Evolutionary conservation across 2,797 vertebrate species (phyloP), one percentile per base, ranked within the genome.

Genomic region (Anguilla marmorata): DNA sequence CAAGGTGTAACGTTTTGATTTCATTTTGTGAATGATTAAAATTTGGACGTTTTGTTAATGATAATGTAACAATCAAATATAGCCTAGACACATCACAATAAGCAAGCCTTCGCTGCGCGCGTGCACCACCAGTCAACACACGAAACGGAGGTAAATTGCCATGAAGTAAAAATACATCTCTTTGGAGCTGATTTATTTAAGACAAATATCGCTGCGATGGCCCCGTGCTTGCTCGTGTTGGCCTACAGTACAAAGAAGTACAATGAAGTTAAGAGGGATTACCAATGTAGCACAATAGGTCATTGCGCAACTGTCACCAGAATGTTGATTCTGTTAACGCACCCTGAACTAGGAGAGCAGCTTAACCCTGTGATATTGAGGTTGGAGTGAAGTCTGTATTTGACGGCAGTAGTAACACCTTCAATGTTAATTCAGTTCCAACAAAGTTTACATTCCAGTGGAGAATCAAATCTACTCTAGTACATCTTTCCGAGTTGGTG

Each of bases 181-280:
- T 69, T 11, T n/a, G n/a, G 6, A 69, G 63, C 63, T 69, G 1
- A 69, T 69, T 69, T 69, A 69, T 69, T 69, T 69, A 27, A 69
- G 24, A 1, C 63, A 27, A 69, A 69, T 69, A 69, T 69, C 27
- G n/a, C 63, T 69, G 5, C 63, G 63, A 27, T n/a, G 63, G 63
- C 24, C 63, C 24, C 63, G 27, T 69, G 24, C 63, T 69, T 69
- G 63, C 63, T 27, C 63, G 24, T 66, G 63, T 66, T 66, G 63
- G 63, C n/a, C 24, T 27, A 27, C 24, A 69, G 63, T 69, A 69
- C 63, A 69, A 69, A 27, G 63, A 69, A 69, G 63, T 69, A 69
- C 63, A 69, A 69, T 69, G 63, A 69, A 69, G 63, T 69, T 69
- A 69, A 69, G 63, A 27, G 63, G 63, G 63, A 69, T 69, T 69